Evolutionary conservation across 1,140 invertebrate species (phyloP), one percentile per base, ranked within the genome.

Genomic region (Brachionus calyciflorus): DNA sequence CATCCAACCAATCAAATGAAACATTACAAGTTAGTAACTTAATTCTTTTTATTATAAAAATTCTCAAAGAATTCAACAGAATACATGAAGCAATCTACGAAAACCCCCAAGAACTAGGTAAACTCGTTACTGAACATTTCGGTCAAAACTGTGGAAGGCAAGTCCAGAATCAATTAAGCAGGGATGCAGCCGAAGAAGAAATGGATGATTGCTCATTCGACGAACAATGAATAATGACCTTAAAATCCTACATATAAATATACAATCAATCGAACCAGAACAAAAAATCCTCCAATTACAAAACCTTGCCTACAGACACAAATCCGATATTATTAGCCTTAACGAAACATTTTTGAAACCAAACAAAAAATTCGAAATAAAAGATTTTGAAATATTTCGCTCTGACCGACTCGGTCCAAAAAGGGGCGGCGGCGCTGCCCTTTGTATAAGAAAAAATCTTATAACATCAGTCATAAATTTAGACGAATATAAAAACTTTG

Each of bases 1-100:
- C 53, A 57, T 4, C n/a, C 53, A 57, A 57, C 53, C n/a, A 57
- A 57, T 30, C 53, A 30, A n/a, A 57, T 30, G 28, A 14, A n/a
- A n/a, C 14, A 30, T 30, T 57, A 28, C 21, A 14, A 30, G 28
- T 57, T 28, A 57, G 14, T 26, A 57, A 57, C 49, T 51, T 19
- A 51, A 51, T 51, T 51, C 46, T 5, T 21, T 53, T 53, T 24
- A 53, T 53, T 26, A 24, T 53, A 9, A 26, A 53, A 9, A 53
- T 53, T 24, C 3, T 53, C 10, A 53, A 53, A 53, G 51, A 53
- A 19, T 24, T 53, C 10, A 53, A 53, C 51, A 53, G n/a, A 7
- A 24, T 53, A 10, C 17, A 24, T 26, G 51, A 53, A 26, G 17
- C 51, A 10, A 53, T 53, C 24, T 24, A 53, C 51, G 51, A 53